Evolutionary conservation across 2,797 vertebrate genomes (phyloP), one percentile per base, ranked within the genome.

Genomic region (Tiaroga cobitis): DNA sequence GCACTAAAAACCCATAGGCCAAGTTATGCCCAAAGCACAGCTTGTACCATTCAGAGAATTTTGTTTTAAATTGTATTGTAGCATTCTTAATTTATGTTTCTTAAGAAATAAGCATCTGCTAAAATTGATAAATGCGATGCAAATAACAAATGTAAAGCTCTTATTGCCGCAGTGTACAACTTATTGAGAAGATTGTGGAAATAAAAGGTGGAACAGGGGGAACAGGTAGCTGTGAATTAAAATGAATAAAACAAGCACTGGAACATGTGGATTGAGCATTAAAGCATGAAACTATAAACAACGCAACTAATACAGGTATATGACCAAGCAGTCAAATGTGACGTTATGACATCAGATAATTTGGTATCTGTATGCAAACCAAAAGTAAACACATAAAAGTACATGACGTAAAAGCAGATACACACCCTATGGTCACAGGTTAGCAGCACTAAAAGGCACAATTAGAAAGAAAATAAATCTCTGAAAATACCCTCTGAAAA

Each of bases 331-430:
- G 18, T n/a, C 70, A 74, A 37, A 82, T n/a, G 69, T 56, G 34
- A 76, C 0, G 9, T 21, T 39, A 51, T 65, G 32, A 69, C 16
- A 51, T 68, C n/a, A 84, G 46, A 70, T 79, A 11, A 70, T 69
- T 19, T 70, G 54, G n/a, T 70, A 79, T 84, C 81, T 15, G 49
- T 69, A 56, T 26, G 54, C 37, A 61, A 72, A 85, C 29, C 51
- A 43, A 69, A 85, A n/a, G 59, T 77, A 51, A 84, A 84, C 63
- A 84, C 59, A 43, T 34, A 77, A 49, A 84, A 77, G 46, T 68
- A 76, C 82, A 84, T 0, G 7, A 65, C 7, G 24, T 68, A 15
- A 79, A 46, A 21, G n/a, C 65, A 56, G 39, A 82, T 63, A 82
- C 54, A 74, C 49, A 43, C 54, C 76, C 51, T 59, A 8, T 3